Evolutionary conservation across 2,113 vertebrate genomes (phyloP).

Genomic region (Pollimyrus isidori): DNA sequence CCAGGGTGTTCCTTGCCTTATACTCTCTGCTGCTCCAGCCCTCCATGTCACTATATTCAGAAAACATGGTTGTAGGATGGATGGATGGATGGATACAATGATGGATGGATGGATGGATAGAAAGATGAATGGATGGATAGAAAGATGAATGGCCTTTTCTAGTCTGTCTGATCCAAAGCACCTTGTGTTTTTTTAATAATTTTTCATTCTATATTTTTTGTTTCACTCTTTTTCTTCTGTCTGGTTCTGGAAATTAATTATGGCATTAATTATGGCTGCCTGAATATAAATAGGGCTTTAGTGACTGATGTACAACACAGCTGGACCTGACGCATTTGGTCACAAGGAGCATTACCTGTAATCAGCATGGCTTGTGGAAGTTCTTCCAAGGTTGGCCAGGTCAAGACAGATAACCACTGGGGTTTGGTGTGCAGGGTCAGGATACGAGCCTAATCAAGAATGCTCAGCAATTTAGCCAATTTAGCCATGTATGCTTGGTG

Average conservation of each 20-base stretch:
- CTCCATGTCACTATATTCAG: neutral
- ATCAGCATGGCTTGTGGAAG: neutral
- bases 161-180: neutral
- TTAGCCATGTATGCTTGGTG: neutral
- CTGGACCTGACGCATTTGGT: neutral
- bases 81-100: neutral
- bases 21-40: neutral
- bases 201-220: neutral
- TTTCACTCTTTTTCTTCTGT: neutral
- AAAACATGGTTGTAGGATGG: neutral
- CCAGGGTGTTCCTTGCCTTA: neutral
- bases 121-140: no score
- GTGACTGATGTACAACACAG: neutral
- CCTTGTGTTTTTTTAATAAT: neutral
- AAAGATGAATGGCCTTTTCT: neutral
- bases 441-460: neutral
- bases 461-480: neutral
- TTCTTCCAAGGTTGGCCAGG: neutral
- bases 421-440: neutral
- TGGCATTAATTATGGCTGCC: neutral
- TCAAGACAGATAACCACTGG: neutral
- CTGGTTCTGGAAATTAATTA: neutral
- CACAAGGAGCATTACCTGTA: neutral
- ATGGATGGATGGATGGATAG: neutral
- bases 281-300: neutral